Evolutionary conservation across 2,888 invertebrate species (phyloP), one percentile per base, ranked within the genome.

Genomic region (Cyclophora punctaria): DNA sequence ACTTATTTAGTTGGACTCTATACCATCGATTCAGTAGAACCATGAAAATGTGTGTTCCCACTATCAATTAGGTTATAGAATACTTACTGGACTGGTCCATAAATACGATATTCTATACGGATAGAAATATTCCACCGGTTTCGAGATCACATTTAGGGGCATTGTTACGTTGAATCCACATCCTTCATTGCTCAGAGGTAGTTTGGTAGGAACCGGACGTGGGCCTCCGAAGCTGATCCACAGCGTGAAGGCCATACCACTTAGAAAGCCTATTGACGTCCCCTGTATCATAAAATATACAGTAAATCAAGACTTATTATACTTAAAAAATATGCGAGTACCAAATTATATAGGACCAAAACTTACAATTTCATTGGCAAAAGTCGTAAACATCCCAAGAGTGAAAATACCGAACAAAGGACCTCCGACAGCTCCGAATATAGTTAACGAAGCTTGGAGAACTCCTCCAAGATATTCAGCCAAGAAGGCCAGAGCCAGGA

Each of bases 211-310:
- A 0, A 86, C 73, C 0, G 95, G 94, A 59, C 93, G 93, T 0
- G 96, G 93, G 3, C 92, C 91, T 0, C 96, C 96, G 73, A 97
- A 95, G 46, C 95, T 96, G 60, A 96, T 93, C 95, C 95, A 96
- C 44, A 96, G 85, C 1, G 93, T 92, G 49, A 95, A 69, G 0
- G 88, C 79, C 57, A 97, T 86, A 0, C 95, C 93, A 3, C 83
- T 66, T 0, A 92, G 45, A 2, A 95, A 78, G 0, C 93, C 96
- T 20, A 86, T 66, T 5, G 94, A 83, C 0, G 92, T 93, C 34
- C 96, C 96, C 92, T 93, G 79, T 3, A 81, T 58, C 35, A 3
- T 43, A 50, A 45, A 7, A 20, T 49, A n/a, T 6, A 42, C 34
- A 41, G 37, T n/a, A 45, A 41, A 47, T 7, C 5, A 43, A 40